A percentile compares a stretch with the other conserved stretches of the same genome.
Conservation (phyloP, 2,113 vertebrate genomes). For the Progne subis region DNA sequence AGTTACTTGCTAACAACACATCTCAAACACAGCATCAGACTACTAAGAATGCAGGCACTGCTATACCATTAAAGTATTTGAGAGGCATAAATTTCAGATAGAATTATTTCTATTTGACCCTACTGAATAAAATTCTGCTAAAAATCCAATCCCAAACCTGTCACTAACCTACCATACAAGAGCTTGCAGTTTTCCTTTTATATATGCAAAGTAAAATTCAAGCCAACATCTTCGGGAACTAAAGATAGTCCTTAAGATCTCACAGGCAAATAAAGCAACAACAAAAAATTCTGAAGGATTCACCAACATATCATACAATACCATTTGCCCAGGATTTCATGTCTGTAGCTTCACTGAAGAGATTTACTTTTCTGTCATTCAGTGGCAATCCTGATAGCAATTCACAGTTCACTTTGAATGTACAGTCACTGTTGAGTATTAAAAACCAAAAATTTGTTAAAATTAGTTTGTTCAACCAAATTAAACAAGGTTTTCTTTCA, state of each 20-base stretch:
- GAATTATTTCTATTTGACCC: background rate
- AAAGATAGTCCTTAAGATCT: background rate
- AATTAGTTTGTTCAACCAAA: background rate
- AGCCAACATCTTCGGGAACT: background rate
- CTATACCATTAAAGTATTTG: background rate
- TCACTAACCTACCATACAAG: background rate
- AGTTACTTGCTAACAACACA: background rate
- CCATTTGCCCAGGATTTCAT: conserved; percentile 60
- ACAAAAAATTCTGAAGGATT: background rate
- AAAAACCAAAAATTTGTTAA: background rate
- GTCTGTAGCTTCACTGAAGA: background rate
- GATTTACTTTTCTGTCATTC: background rate
- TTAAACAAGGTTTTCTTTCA: background rate
- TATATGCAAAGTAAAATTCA: background rate
- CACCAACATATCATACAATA: conserved; percentile 36
- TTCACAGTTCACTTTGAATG: background rate
- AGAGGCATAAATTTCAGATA: background rate
- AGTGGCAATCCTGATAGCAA: background rate
- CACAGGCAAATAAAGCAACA: background rate
- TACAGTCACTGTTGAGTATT: conserved; percentile 41
- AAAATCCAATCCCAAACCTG: background rate
- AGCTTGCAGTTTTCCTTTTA: background rate
- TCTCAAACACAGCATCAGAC: background rate
- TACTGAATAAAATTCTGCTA: background rate
- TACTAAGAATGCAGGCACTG: background rate